Conservation (phyloP, 2,888 invertebrate genomes). For the Drosophila antonietae region DNA sequence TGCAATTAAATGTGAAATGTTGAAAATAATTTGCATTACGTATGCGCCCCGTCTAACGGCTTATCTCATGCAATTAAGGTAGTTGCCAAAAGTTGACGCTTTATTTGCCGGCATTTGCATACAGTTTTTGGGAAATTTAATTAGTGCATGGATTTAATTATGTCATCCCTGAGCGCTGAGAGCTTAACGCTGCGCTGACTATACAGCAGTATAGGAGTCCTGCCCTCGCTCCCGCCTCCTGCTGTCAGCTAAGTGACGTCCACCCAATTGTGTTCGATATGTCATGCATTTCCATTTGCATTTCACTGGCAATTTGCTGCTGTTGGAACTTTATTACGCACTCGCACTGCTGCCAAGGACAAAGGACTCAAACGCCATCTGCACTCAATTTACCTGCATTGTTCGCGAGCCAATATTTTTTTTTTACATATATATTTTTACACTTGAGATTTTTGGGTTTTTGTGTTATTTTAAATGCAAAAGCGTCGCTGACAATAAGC, state of each 20-base stretch:
- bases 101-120: conserved; percentile 67
- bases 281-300: conserved; percentile 74
- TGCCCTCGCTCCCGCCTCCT: not conserved
- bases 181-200: too few relatives aligned
- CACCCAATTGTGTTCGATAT: conserved; percentile 72
- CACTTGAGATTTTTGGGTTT: conserved; percentile 64
- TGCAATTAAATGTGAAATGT: conserved; percentile 78
- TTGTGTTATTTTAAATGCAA: conserved; percentile 73
- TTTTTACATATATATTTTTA: conserved; percentile 49
- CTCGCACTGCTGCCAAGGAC: conserved; percentile 30
- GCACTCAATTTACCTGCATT: conserved; percentile 83
- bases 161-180: conserved; percentile 58
- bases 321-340: conserved; percentile 54
- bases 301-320: conserved; percentile 70
- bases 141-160: conserved; percentile 84
- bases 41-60: conserved; percentile 71
- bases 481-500: conserved; percentile 81
- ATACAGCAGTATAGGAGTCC: not conserved
- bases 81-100: conserved; percentile 67
- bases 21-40: conserved; percentile 79
- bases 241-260: not conserved
- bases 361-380: conserved; percentile 45
- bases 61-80: conserved; percentile 83
- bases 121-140: conserved; percentile 75
- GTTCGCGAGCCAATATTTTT: conserved; percentile 53